These are phyloP conservation scores for Ibycter americanus DNA, from an alignment of 2,797 vertebrate genomes.

Conservation along the genomic window DNA sequence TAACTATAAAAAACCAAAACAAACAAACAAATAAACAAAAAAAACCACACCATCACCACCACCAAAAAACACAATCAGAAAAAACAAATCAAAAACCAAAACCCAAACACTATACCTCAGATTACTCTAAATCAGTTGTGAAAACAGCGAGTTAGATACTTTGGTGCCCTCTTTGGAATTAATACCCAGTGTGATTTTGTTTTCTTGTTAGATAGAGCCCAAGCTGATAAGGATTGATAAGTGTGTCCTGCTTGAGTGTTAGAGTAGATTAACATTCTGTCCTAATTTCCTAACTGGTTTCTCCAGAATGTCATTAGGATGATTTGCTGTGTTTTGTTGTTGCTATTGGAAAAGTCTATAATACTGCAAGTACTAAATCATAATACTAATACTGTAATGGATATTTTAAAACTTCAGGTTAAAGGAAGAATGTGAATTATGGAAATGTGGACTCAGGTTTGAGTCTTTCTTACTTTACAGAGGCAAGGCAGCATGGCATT, in stretches of 20 bases:
- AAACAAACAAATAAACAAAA: too few species aligned
- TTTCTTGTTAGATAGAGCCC: neutral
- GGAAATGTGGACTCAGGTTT: neutral
- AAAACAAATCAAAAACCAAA: rapidly evolving
- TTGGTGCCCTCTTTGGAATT: neutral
- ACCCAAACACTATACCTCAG: neutral
- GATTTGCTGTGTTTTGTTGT: conserved; percentile 16
- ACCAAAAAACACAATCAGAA: too few species aligned
- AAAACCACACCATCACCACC: too few species aligned
- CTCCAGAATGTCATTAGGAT: conserved; percentile 7
- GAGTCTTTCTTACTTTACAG: neutral
- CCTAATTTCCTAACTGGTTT: conserved; percentile 46
- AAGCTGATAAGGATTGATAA: conserved; percentile 35
- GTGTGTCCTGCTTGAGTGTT: neutral
- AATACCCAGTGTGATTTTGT: neutral
- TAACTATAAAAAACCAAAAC: neutral
- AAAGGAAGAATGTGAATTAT: neutral
- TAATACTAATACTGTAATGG: neutral
- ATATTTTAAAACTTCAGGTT: neutral
- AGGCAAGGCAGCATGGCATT: neutral
- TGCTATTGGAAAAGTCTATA: conserved; percentile 25
- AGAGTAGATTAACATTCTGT: conserved; percentile 17
- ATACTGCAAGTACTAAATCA: neutral
- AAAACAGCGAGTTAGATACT: neutral
- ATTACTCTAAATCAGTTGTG: neutral